These are phyloP conservation scores for Hyphantria cunea DNA, from an alignment of 1,140 invertebrate genomes.

Conservation along the genomic window DNA sequence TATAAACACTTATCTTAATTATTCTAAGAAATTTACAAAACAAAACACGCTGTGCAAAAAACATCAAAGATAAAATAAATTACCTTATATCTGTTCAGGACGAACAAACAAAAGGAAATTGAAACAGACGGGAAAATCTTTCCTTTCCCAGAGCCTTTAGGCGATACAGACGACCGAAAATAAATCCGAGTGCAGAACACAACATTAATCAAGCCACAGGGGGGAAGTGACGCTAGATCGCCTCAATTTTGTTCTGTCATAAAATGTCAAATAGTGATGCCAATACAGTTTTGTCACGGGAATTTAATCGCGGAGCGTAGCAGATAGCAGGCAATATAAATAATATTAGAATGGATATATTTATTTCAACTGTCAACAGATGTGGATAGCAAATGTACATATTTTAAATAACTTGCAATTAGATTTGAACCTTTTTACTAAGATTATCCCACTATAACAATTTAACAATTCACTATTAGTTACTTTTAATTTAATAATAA, in stretches of 20 bases:
- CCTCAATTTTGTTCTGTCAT: constrained; percentile 16
- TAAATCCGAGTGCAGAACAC: constrained; percentile 2
- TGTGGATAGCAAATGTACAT: no score
- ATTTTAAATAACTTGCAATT: no score
- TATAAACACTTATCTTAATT: no score
- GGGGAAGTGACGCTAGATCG: constrained; percentile 10
- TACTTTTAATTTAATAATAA: no score
- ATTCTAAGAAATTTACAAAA: no score
- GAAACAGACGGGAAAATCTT: neutral
- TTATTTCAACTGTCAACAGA: no score
- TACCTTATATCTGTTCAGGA: constrained; percentile 1
- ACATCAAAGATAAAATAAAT: constrained; percentile 2
- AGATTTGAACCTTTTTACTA: no score
- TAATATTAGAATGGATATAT: neutral
- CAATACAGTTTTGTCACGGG: neutral
- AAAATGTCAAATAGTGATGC: constrained; percentile 11
- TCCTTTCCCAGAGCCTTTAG: neutral
- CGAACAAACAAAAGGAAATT: constrained; percentile 4
- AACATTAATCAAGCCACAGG: constrained; percentile 15
- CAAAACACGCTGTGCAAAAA: neutral
- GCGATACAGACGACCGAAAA: constrained; percentile 2
- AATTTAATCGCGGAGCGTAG: neutral
- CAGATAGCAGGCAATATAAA: neutral
- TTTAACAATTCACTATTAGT: no score
- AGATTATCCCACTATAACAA: no score